Evolutionary conservation across 2,797 vertebrate species (phyloP).

Genomic region (Alauda arvensis): DNA sequence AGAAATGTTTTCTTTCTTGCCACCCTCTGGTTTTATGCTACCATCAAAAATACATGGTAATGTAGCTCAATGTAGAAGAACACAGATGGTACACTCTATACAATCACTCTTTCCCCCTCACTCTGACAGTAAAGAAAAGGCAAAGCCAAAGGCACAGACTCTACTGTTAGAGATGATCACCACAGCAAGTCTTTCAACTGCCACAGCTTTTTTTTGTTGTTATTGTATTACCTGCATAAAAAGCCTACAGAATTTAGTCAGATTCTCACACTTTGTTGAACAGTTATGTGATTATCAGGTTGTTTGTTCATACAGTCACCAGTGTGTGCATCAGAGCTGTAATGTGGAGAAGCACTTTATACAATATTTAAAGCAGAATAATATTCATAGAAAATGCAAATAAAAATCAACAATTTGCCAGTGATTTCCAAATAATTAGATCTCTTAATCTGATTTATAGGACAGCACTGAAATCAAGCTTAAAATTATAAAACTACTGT

Average conservation of each 20-base stretch:
- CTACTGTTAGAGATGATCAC: not conserved
- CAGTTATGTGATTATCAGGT: not conserved
- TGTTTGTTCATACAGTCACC: not conserved
- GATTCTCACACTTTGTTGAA: not conserved
- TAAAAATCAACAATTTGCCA: not conserved
- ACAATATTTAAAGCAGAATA: not conserved
- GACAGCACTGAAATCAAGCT: not conserved
- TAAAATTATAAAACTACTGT: not conserved
- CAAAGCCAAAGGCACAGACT: not conserved
- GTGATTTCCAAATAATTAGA: not conserved
- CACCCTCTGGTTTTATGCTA: not conserved
- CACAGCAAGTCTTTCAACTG: not conserved
- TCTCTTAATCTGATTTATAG: not conserved
- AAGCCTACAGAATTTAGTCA: not conserved
- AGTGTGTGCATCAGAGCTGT: not conserved
- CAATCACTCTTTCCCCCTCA: not conserved
- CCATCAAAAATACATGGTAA: not conserved
- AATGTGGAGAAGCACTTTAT: not conserved
- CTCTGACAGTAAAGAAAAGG: not conserved
- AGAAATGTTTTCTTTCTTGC: constrained; percentile 1
- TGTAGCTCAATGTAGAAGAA: not conserved
- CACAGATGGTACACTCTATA: not conserved
- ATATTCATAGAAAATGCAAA: not conserved
- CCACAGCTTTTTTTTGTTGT: not conserved
- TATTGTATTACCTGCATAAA: not conserved